These are phyloP conservation scores for Indri indri DNA, from an alignment of 2,113 vertebrate genomes.

Conservation along the genomic window DNA sequence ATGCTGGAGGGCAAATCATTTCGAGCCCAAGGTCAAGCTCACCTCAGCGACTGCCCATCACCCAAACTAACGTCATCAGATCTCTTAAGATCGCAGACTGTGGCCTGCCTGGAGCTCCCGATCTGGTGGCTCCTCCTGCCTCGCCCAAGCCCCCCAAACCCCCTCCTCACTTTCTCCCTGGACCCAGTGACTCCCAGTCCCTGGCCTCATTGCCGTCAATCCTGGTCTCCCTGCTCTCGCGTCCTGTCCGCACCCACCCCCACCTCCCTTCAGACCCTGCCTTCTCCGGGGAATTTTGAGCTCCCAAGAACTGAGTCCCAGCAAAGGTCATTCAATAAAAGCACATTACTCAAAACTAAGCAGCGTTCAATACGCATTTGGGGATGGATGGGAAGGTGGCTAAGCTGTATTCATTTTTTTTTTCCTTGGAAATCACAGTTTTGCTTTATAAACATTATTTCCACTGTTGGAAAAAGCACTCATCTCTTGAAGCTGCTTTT, in stretches of 20 bases:
- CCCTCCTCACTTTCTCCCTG: neutral
- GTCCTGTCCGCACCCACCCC: rapidly evolving
- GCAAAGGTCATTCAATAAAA: neutral
- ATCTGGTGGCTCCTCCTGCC: rapidly evolving
- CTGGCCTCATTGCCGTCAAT: neutral
- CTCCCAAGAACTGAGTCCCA: neutral
- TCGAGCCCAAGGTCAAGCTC: neutral
- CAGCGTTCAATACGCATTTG: neutral
- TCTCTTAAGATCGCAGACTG: neutral
- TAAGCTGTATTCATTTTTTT: neutral
- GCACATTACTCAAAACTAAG: neutral
- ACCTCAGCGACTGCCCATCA: neutral
- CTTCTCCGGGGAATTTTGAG: neutral
- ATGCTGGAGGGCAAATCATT: neutral
- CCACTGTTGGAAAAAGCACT: neutral
- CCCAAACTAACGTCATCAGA: neutral
- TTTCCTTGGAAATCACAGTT: neutral
- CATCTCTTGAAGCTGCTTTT: constrained; percentile 47
- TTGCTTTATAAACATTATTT: constrained; percentile 55
- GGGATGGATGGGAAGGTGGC: neutral
- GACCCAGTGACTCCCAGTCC: neutral
- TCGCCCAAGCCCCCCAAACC: no score
- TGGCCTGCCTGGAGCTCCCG: neutral
- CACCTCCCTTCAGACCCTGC: neutral
- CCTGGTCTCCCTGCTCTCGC: neutral